phyloP scores from a whole-genome alignment of 2,888 invertebrate genomes.

The Tenthredo distinguenda region DNA sequence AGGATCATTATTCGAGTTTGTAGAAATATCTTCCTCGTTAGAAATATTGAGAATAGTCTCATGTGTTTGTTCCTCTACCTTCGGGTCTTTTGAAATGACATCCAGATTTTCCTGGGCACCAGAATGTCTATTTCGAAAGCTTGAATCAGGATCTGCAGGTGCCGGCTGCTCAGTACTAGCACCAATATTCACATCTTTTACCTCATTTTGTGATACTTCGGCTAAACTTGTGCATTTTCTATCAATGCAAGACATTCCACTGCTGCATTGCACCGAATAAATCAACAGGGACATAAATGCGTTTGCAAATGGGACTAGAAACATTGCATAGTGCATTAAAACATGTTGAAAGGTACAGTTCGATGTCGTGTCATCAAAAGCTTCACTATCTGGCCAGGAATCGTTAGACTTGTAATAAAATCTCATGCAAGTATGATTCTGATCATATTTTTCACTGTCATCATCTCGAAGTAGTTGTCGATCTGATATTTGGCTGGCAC shows the following conservation, averaged over 20 bases:
- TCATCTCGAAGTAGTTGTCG: slow-evolving; percentile 44
- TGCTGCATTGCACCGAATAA: slow-evolving; percentile 66
- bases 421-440: slow-evolving; percentile 34
- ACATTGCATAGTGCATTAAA: slow-evolving; percentile 69
- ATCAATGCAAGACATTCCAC: slow-evolving; percentile 58
- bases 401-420: slow-evolving; percentile 44
- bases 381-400: background rate
- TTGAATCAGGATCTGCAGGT: background rate
- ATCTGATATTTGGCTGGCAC: slow-evolving; percentile 19
- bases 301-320: slow-evolving; percentile 72
- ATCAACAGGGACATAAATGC: slow-evolving; percentile 72
- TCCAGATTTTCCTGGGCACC: slow-evolving; percentile 9
- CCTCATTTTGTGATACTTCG: background rate
- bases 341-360: slow-evolving; percentile 63
- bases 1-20: slow-evolving; percentile 51
- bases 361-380: background rate
- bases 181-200: background rate
- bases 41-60: slow-evolving; percentile 35
- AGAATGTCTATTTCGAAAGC: background rate
- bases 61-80: background rate
- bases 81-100: slow-evolving; percentile 2
- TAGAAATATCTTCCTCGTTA: slow-evolving; percentile 3
- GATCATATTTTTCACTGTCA: slow-evolving; percentile 38
- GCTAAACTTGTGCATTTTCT: slow-evolving; percentile 56
- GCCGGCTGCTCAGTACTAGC: background rate